Evolutionary conservation across 2,113 vertebrate species (phyloP), one percentile per base, ranked within the genome.

Genomic region (human): DNA sequence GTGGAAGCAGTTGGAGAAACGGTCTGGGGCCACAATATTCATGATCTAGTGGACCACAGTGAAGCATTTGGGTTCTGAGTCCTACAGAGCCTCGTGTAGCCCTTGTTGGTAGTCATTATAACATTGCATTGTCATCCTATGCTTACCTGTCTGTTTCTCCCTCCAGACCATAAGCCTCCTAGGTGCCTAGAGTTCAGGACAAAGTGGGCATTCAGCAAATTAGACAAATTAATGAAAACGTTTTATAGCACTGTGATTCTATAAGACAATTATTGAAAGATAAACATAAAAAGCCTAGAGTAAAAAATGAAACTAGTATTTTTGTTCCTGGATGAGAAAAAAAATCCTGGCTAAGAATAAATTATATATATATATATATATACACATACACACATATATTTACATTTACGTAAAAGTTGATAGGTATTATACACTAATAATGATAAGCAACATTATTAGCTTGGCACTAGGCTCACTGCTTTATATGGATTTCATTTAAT

Each of bases 271-370:
- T 57, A 80, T 2, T 57, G n/a, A 85, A 96, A 80, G 23, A 76
- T 43, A 78, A 79, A 73, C 18, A 78, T 68, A 43, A 59, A 27
- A 68, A 57, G 35, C 3, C 1, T 57, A 18, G 22, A 55, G 1
- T 61, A 82, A 97, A 96, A 59, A 72, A 93, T 75, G 2, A 70
- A 96, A 89, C 3, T 0, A 57, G 4, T 22, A 13, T 57, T 87
- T 93, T 94, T 96, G 30, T 57, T 93, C 32, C 27, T 50, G 32
- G 48, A 27, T 76, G 25, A 90, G 85, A 96, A 40, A 57, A 75
- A 92, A 93, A 48, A 10, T 93, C 68, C 35, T 70, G 45, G 48
- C 32, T 80, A 25, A 92, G 76, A 97, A n/a, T 61, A 80, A 90
- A 92, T 64, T 90, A 8, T 80, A 81, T 64, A 55, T 8, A 48